phyloP scores from a whole-genome alignment of 2,888 invertebrate species.

The Liopterus haemorrhoidalis region DNA sequence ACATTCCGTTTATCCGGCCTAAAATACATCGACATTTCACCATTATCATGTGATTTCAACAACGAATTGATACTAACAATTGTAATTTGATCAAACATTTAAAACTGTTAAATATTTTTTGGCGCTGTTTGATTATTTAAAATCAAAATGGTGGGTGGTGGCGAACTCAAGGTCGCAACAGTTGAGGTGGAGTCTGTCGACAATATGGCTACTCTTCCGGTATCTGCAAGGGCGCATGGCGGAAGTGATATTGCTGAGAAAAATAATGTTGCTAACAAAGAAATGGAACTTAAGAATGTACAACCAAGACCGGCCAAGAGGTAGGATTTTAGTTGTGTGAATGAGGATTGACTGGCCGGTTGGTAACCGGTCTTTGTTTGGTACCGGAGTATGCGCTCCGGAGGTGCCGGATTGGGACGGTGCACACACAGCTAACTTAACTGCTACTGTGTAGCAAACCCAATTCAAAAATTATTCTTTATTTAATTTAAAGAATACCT shows the following conservation, averaged over 20 bases:
- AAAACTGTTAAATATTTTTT: conserved; percentile 2
- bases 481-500: too few relatives aligned
- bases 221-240: conserved; percentile 59
- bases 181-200: conserved; percentile 82
- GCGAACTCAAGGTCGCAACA: conserved; percentile 82
- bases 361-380: too few relatives aligned
- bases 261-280: conserved; percentile 77
- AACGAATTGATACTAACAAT: conserved; percentile 27
- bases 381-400: too few relatives aligned
- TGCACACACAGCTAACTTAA: too few relatives aligned
- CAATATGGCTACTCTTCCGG: conserved; percentile 85
- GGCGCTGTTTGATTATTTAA: conserved; percentile 18
- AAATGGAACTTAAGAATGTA: conserved; percentile 81
- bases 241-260: conserved; percentile 72
- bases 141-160: conserved; percentile 56
- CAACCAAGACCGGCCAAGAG: conserved; percentile 80
- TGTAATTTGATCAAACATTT: not conserved
- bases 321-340: conserved; percentile 48
- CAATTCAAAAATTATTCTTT: too few relatives aligned
- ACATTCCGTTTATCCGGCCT: conserved; percentile 25
- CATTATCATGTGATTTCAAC: conserved; percentile 30
- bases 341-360: too few relatives aligned
- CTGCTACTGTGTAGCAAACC: too few relatives aligned
- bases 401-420: too few relatives aligned
- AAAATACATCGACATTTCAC: conserved; percentile 30